Evolutionary conservation across 2,797 vertebrate genomes (phyloP).

Genomic region (Myotis vivesi): DNA sequence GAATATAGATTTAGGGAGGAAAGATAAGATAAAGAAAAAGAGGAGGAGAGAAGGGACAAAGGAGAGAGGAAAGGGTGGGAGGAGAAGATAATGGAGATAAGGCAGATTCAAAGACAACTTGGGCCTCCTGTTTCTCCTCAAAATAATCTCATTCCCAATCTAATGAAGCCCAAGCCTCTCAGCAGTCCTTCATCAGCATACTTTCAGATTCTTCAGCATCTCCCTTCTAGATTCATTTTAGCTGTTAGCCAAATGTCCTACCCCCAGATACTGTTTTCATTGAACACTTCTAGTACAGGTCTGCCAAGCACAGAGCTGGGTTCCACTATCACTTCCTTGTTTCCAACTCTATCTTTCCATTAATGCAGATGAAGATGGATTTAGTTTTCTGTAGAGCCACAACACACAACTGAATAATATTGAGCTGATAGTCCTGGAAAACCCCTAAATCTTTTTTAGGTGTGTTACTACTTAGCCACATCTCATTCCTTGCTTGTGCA

Average conservation of each 20-base stretch:
- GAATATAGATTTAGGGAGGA: slow-evolving; percentile 39
- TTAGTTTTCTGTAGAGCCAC: slow-evolving; percentile 41
- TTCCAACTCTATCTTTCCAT: slow-evolving; percentile 45
- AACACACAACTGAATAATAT: slow-evolving; percentile 51
- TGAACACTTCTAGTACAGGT: slow-evolving; percentile 43
- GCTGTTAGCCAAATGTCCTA: neutral
- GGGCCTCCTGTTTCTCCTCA: neutral
- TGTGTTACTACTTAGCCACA: slow-evolving; percentile 21
- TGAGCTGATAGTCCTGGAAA: neutral
- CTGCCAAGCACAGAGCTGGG: slow-evolving; percentile 9
- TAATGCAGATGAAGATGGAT: slow-evolving; percentile 57
- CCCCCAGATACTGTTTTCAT: slow-evolving; percentile 11
- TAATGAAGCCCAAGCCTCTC: slow-evolving; percentile 7
- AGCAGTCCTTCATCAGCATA: neutral
- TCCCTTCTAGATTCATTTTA: neutral
- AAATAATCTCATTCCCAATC: neutral
- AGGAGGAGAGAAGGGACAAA: neutral
- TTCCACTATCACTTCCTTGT: slow-evolving; percentile 4
- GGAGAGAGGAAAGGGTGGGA: neutral
- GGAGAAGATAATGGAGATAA: neutral
- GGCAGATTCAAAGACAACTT: neutral
- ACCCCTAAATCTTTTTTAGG: slow-evolving; percentile 39
- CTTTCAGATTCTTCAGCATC: neutral
- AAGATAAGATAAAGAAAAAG: neutral
- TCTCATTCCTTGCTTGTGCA: slow-evolving; percentile 37